Conservation (phyloP, 2,797 vertebrate species). For the Centroberyx gerrardi region DNA sequence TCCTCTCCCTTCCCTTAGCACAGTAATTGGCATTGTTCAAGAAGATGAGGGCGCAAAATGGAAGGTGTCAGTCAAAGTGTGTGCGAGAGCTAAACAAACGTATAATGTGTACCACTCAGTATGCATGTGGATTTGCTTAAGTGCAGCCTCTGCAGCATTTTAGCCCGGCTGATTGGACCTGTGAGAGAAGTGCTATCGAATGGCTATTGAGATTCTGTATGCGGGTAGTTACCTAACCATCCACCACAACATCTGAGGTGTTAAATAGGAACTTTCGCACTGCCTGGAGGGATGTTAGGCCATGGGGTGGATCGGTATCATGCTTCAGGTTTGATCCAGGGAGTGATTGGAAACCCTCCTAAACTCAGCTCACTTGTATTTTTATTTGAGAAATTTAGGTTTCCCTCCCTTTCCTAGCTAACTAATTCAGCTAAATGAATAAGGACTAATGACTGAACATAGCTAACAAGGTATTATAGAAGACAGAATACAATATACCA, state of each 20-base stretch:
- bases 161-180: conserved; percentile 42
- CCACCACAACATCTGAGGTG: conserved; percentile 40
- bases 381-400: not conserved
- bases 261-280: conserved; percentile 20
- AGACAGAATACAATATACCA: not conserved
- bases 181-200: conserved; percentile 32
- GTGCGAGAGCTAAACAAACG: conserved; percentile 38
- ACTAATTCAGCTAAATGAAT: conserved; percentile 9
- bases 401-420: conserved; percentile 1
- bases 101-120: conserved; percentile 36
- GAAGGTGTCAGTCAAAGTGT: conserved; percentile 52
- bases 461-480: not conserved
- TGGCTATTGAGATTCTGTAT: conserved; percentile 41
- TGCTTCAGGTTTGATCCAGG: conserved; percentile 14
- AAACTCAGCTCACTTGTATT: not conserved
- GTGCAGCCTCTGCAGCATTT: conserved; percentile 49
- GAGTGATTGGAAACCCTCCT: conserved; percentile 18
- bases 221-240: conserved; percentile 18
- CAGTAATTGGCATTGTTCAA: conserved; percentile 59
- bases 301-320: not conserved
- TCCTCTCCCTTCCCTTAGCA: conserved; percentile 25
- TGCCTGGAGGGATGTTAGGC: conserved; percentile 5
- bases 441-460: not conserved
- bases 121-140: conserved; percentile 46
- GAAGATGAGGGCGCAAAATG: conserved; percentile 42